Conservation (phyloP, 2,797 vertebrate species). For the Gila robusta region DNA sequence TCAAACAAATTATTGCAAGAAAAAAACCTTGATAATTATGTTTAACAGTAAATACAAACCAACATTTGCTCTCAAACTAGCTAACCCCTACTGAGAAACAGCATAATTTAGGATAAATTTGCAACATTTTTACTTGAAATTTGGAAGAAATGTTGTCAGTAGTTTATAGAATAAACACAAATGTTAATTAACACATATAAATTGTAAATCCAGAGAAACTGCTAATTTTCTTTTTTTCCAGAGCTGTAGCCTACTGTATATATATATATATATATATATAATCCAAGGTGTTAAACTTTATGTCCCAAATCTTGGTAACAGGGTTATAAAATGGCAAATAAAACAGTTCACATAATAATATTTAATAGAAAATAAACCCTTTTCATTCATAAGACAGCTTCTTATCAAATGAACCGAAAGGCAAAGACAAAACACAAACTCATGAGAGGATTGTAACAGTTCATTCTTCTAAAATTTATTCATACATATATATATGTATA, state of each 20-base stretch:
- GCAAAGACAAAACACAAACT: constrained; percentile 20
- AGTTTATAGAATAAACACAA: not conserved
- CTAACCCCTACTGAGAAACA: not conserved
- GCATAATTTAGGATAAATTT: not conserved
- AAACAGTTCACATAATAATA: not conserved
- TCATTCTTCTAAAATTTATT: constrained; percentile 73
- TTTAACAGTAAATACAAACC: not conserved
- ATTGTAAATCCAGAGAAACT: not conserved
- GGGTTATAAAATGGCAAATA: not conserved
- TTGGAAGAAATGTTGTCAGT: not conserved
- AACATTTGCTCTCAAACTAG: not conserved
- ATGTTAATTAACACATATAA: not conserved
- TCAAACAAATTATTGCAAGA: not conserved
- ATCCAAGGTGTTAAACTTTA: not conserved
- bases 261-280: not conserved
- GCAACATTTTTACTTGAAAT: not conserved
- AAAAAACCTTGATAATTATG: not conserved
- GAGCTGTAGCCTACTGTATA: not conserved
- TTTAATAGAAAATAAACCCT: constrained; percentile 5
- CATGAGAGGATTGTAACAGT: not conserved
- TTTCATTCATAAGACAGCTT: not conserved
- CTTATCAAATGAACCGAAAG: not conserved
- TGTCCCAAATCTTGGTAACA: not conserved
- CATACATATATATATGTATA: constrained; percentile 52
- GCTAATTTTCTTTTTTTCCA: not conserved